Base-by-base conservation (phyloP, 2,113 vertebrate species). In the Notarius lentiginosus region DNA sequence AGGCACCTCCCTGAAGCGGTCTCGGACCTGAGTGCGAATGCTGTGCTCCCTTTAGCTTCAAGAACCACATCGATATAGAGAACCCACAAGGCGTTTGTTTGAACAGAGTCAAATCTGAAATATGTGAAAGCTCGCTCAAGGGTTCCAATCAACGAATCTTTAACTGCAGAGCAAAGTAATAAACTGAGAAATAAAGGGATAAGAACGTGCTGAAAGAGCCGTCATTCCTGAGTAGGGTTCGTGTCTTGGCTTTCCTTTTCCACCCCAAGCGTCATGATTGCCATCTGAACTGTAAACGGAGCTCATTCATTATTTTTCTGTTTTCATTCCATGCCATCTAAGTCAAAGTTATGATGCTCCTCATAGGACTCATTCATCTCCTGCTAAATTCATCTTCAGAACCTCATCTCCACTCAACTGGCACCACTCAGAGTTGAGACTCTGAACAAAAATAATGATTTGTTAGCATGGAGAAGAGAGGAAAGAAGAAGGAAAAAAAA, bases 301-400 rank as follows among this genome's bases (percentile, higher is more conserved):
- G 11, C n/a, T 27, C 82, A 84, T 89, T 65, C 85, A 89, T 90
- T 91, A 86, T 90, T 92, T 84, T 89, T 12, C 49, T 47, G 12
- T 83, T 34, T 53, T 81, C 63, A 60, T 88, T 70, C 63, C 51
- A 49, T 17, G 65, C 85, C 17, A 86, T 89, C 87, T 87, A 11
- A 90, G 58, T 89, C 76, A 90, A 88, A 75, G 88, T 87, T 83
- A 86, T 76, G 87, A 61, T 56, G 17, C 49, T 66, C 68, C 87
- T 85, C 53, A 66, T 51, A 86, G 79, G 55, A 51, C 27, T 58
- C 70, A 87, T 76, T 86, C 73, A 79, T 9, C 5, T 77, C 22
- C 83, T 51, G 49, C 89, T 81, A 85, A 87, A 70, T 34, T n/a
- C 55, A 20, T 79, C 66, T 76, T 86, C 53, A 84, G 82, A 87